These are phyloP conservation scores for Monodelphis domestica DNA, from an alignment of 2,797 vertebrate genomes.

Conservation along the genomic window DNA sequence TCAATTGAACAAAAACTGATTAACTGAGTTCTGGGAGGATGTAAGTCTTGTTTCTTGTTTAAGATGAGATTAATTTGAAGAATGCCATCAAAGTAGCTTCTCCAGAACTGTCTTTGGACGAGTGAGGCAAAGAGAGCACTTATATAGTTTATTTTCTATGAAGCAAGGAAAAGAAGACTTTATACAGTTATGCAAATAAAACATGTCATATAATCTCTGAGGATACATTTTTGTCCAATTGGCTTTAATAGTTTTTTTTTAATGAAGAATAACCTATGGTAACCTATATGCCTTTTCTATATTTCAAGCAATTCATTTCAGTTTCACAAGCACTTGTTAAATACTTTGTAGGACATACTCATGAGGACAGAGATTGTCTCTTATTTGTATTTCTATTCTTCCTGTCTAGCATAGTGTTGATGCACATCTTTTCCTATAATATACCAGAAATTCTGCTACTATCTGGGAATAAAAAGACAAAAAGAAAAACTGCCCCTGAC, in stretches of 20 bases:
- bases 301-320: background rate
- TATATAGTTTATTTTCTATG: background rate
- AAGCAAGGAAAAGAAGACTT: background rate
- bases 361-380: background rate
- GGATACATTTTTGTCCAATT: background rate
- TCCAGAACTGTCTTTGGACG: slow-evolving; percentile 6
- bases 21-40: background rate
- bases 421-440: background rate
- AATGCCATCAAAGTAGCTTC: background rate
- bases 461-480: background rate
- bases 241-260: background rate
- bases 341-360: background rate
- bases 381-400: background rate
- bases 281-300: background rate
- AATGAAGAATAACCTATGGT: background rate
- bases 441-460: background rate
- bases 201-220: background rate
- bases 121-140: background rate
- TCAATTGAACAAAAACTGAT: background rate
- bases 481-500: background rate
- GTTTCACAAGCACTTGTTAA: background rate
- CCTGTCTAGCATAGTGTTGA: background rate
- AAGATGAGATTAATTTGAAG: background rate
- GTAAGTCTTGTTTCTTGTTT: background rate
- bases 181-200: background rate